Conservation (phyloP, 2,797 vertebrate species). For the Anabas testudineus region DNA sequence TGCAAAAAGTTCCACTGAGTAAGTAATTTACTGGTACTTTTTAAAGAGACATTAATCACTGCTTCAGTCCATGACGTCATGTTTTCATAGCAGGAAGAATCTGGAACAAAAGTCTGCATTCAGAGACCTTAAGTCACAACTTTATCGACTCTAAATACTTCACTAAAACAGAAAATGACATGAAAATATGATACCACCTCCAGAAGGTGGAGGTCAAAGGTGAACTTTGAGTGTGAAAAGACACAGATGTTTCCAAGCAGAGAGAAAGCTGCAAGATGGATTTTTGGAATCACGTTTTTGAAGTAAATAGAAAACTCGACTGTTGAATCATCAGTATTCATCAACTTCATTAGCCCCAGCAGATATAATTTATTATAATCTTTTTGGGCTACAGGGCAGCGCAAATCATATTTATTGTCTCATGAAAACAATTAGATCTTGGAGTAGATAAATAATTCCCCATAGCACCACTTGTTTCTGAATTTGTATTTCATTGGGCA, state of each 20-base stretch:
- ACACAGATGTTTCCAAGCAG: no score
- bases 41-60: not conserved
- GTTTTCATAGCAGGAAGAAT: not conserved
- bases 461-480: no score
- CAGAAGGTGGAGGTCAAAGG: no score
- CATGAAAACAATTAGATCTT: not conserved
- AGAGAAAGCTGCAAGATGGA: not conserved
- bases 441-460: not conserved
- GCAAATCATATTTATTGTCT: not conserved
- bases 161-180: not conserved
- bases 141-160: not conserved
- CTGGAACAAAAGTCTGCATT: not conserved
- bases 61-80: not conserved
- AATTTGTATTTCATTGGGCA: not conserved
- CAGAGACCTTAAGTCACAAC: not conserved
- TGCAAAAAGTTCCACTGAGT: constrained; percentile 13
- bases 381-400: not conserved
- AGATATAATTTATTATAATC: no score
- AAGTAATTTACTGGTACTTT: not conserved
- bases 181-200: not conserved
- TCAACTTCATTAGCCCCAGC: not conserved
- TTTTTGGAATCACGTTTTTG: not conserved
- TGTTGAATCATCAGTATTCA: not conserved
- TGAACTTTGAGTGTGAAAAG: no score
- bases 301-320: not conserved